Base-by-base conservation (phyloP, 2,797 vertebrate genomes). In the Allobates femoralis region DNA sequence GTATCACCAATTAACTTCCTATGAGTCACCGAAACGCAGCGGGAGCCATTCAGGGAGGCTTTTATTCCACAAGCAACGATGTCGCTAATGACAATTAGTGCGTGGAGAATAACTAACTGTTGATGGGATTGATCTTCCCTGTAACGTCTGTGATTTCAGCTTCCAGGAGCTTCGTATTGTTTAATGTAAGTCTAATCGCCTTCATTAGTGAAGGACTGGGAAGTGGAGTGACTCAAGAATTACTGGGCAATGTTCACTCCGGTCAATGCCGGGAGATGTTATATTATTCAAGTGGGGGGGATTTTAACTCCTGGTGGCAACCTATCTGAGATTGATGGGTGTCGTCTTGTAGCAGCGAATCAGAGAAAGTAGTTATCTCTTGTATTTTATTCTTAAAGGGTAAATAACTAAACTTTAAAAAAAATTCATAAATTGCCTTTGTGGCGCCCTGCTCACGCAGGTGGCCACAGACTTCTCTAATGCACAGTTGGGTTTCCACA, bases 61-160 rank as follows among this genome's bases (percentile, higher is more conserved):
- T 69, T 55, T 46, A 23, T 53, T 81, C 50, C 14, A n/a, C 28
- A 34, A 18, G 30, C 41, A 51, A 56, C 5, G 50, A 53, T 55
- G 66, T 56, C 15, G 51, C 32, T 19, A 18, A 58, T 69, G 80
- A 56, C 80, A 82, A 82, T 82, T 69, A 81, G 79, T 55, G 64
- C 66, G 4, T 19, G 19, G 10, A 69, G 18, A 81, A 32, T 7
- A 53, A 71, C 11, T 30, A 23, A 69, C 26, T 69, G 41, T 69
- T 32, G 46, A 34, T 69, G 28, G 21, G 64, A 69, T 81, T 69
- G 60, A 81, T 55, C 67, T 82, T 12, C 30, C 50, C n/a, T 51
- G 69, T 66, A 53, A 69, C 2, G 34, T 53, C 26, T 55, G 12
- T 23, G 30, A 71, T 34, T 82, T 82, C 32, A 32, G 64, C 66